Conservation (phyloP, 92 coral and sea anemone genomes). For the Actinostola sp. region DNA sequence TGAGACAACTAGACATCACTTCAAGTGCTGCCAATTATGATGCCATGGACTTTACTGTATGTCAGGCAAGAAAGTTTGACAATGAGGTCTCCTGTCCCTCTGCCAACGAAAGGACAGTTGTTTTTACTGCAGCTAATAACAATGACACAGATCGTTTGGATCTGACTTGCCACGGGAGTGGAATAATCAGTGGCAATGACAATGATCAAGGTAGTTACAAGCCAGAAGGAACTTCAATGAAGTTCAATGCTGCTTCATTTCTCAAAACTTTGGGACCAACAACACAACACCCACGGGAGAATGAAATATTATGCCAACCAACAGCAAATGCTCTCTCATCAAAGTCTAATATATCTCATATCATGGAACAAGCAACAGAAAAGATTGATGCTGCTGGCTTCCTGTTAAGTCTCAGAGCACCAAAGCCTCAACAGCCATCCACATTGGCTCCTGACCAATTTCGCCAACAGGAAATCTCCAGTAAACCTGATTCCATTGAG, state of each 20-base stretch:
- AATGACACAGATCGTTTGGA: background rate
- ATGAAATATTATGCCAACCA: background rate
- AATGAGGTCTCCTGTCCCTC: background rate
- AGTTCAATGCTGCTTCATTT: conserved; percentile 19
- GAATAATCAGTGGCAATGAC: background rate
- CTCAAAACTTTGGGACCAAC: conserved; percentile 6
- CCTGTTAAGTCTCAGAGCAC: background rate
- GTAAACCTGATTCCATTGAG: background rate
- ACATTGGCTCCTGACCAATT: background rate
- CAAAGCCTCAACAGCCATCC: background rate
- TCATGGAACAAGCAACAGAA: background rate
- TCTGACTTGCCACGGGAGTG: conserved; percentile 28
- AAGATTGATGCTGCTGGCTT: background rate
- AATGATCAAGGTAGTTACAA: background rate
- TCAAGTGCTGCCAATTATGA: background rate
- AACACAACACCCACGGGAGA: background rate
- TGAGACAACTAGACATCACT: no score
- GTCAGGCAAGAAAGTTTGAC: background rate
- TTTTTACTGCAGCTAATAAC: background rate
- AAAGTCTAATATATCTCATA: background rate
- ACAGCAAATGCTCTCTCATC: background rate
- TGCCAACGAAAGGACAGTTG: background rate
- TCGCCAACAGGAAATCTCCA: background rate
- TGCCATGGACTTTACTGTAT: conserved; percentile 26
- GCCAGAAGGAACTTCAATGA: background rate